These are phyloP conservation scores for Notechis scutatus DNA, from an alignment of 2,113 vertebrate species.

Conservation along the genomic window DNA sequence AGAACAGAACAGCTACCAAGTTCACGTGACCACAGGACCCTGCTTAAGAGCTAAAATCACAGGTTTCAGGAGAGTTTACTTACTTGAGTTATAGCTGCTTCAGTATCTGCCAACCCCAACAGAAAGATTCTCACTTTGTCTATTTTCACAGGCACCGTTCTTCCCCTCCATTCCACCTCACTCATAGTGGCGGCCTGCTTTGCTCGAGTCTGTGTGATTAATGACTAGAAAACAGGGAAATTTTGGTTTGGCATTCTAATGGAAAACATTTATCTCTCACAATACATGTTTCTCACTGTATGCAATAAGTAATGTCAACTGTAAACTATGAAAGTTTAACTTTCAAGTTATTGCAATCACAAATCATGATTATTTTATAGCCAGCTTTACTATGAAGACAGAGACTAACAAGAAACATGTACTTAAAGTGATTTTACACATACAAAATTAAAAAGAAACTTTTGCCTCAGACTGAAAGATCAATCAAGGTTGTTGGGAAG, in stretches of 20 bases:
- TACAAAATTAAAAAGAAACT: too few species aligned
- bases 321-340: neutral
- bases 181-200: slow-evolving; percentile 98
- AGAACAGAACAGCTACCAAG: neutral
- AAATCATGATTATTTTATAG: neutral
- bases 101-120: slow-evolving; percentile 88
- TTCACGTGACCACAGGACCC: neutral
- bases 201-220: slow-evolving; percentile 94
- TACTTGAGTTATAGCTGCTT: slow-evolving; percentile 92
- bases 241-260: neutral
- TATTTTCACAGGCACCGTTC: slow-evolving; percentile 89
- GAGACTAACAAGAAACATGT: neutral
- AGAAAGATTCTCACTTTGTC: slow-evolving; percentile 96
- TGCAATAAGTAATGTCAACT: neutral
- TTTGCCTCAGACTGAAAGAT: neutral
- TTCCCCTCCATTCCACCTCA: slow-evolving; percentile 93
- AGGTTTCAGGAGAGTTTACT: slow-evolving; percentile 4
- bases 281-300: neutral
- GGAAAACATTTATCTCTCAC: neutral
- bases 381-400: neutral
- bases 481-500: neutral
- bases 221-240: slow-evolving; percentile 62
- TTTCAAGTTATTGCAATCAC: neutral
- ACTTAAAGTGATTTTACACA: neutral
- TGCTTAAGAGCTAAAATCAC: neutral